Conservation (phyloP, 1,140 invertebrate species). For the Forficula auricularia region DNA sequence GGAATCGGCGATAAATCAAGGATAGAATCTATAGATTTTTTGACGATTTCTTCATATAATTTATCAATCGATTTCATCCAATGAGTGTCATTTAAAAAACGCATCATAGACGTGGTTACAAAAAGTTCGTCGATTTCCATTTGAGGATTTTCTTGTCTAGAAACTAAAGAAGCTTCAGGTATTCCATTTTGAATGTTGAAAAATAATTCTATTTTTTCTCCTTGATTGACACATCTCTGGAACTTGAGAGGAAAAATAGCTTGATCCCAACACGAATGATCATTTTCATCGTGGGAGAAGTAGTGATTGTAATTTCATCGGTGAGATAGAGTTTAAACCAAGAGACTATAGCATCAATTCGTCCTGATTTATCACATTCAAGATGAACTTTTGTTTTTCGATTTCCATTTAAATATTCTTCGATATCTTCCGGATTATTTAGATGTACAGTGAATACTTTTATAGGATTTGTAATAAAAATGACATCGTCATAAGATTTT, state of each 20-base stretch:
- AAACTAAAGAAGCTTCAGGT: background rate
- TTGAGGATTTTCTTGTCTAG: too few relatives aligned
- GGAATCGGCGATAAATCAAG: too few relatives aligned
- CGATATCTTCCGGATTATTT: slow-evolving; percentile 19
- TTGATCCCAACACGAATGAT: slow-evolving; percentile 48
- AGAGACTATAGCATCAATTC: slow-evolving; percentile 41
- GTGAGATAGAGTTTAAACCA: slow-evolving; percentile 61
- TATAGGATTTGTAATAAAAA: slow-evolving; percentile 18
- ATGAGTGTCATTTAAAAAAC: too few relatives aligned
- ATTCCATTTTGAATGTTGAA: background rate
- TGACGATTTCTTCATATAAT: too few relatives aligned
- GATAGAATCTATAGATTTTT: too few relatives aligned
- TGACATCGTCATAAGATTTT: slow-evolving; percentile 19
- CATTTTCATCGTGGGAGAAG: slow-evolving; percentile 20
- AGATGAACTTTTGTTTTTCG: slow-evolving; percentile 1
- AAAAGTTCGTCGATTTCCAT: too few relatives aligned
- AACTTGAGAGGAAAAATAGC: slow-evolving; percentile 38
- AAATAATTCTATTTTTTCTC: background rate
- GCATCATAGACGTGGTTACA: too few relatives aligned
- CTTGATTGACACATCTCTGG: background rate
- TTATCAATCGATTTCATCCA: too few relatives aligned
- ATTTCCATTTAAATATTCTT: slow-evolving; percentile 9
- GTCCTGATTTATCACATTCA: slow-evolving; percentile 28
- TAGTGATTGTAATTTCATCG: slow-evolving; percentile 37
- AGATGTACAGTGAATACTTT: slow-evolving; percentile 23